A percentile compares a stretch with the other conserved stretches of the same genome.
phyloP scores from a whole-genome alignment of 1,140 invertebrate species.

The Hylyphantes graminicola region DNA sequence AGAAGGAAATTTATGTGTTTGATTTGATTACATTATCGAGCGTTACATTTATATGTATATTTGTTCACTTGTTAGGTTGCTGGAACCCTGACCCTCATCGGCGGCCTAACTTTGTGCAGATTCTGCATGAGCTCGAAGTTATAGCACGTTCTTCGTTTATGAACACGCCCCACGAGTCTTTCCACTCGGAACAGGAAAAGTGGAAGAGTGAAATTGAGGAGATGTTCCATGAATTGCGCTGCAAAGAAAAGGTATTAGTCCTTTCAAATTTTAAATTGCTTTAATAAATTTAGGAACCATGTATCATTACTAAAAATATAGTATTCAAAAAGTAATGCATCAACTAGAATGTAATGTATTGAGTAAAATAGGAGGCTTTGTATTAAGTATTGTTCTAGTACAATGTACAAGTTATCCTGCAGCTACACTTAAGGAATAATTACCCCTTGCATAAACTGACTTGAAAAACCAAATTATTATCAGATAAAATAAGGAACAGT shows the following conservation, averaged over 20 bases:
- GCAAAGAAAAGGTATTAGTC: constrained; percentile 90
- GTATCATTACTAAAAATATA: no score
- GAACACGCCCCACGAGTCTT: constrained; percentile 91
- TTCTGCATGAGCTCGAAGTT: constrained; percentile 81
- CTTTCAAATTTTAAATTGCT: not conserved
- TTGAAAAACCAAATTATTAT: no score
- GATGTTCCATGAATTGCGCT: constrained; percentile 89
- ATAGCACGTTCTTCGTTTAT: constrained; percentile 90
- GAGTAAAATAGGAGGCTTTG: no score
- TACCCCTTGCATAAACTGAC: no score
- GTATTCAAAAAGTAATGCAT: no score
- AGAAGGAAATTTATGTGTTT: not conserved
- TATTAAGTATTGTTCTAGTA: not conserved
- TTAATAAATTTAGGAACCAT: not conserved
- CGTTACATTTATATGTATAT: not conserved
- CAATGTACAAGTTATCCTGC: no score
- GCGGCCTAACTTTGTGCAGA: constrained; percentile 85
- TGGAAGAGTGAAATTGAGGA: constrained; percentile 96
- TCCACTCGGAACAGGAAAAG: constrained; percentile 96
- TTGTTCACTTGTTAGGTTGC: constrained; percentile 77
- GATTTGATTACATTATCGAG: not conserved
- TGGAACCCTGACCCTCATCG: constrained; percentile 92
- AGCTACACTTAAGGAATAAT: no score
- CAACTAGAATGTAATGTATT: no score
- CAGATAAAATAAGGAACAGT: no score